Base-by-base conservation (phyloP, 2,113 vertebrate genomes). In the Bambusicola thoracicus region DNA sequence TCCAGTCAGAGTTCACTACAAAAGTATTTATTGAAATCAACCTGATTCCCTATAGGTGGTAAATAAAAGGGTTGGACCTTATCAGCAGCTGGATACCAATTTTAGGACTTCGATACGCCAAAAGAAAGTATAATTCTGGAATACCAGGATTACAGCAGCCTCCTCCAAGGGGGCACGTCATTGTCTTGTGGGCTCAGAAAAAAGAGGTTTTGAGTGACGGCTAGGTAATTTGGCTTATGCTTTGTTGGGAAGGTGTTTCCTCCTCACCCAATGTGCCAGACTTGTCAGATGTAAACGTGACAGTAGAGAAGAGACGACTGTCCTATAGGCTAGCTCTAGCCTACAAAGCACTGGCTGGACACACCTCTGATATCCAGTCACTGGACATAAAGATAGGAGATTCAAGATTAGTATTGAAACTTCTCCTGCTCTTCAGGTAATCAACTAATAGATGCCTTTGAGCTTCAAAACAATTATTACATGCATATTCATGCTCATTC, bases 121-220 rank as follows among this genome's bases (percentile, higher is more conserved):
- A 21, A 58, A 86, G 12, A 70, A 90, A 81, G 66, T 46, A 17
- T 6, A 44, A 38, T 63, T 78, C 49, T 86, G 59, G 44, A 38
- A 46, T 81, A 67, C 24, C 21, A 44, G 55, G 48, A 32, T 12
- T 1, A 2, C 13, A 59, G 44, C 25, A 73, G 10, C 12, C 13
- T 72, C 17, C 18, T 63, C 5, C 30, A 6, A 34, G 20, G 1
- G 6, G 9, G 0, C 10, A 12, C 0, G 0, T 38, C 0, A 0
- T 32, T 68, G 8, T 40, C 12, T 44, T 34, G 4, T 55, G 63
- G 17, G 12, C 21, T 83, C 49, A 53, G 55, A 22, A 25, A 75
- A 30, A 15, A 63, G 41, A 81, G 19, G 24, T 17, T 63, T 72
- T 11, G 11, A 13, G 21, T 32, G 44, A 53, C 8, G 74, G 10